These are phyloP conservation scores for Archips crataeganus DNA, from an alignment of 2,888 invertebrate species.

Conservation along the genomic window DNA sequence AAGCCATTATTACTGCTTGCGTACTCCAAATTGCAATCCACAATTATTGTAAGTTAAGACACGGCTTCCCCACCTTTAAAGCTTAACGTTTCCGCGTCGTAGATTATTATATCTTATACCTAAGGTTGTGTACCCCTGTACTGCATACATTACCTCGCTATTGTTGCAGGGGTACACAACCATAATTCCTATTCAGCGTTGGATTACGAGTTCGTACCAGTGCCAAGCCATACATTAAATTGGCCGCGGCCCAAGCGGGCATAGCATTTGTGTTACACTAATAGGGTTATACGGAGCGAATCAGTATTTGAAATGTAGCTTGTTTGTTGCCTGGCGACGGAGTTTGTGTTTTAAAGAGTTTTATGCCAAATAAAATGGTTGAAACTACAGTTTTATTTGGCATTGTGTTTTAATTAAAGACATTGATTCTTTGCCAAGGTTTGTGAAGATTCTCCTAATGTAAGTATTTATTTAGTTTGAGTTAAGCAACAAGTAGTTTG, in stretches of 20 bases:
- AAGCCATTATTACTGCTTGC: neutral
- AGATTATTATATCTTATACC: constrained; percentile 6
- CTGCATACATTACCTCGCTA: constrained; percentile 42
- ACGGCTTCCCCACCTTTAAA: neutral
- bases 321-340: constrained; percentile 34
- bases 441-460: too few species aligned
- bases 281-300: constrained; percentile 67
- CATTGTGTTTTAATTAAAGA: neutral
- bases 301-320: constrained; percentile 50
- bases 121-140: constrained; percentile 27
- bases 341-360: constrained; percentile 26
- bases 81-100: neutral
- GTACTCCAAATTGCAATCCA: neutral
- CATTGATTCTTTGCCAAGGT: neutral
- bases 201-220: constrained; percentile 64
- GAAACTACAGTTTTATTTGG: neutral
- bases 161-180: constrained; percentile 47
- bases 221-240: constrained; percentile 82
- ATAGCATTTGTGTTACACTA: constrained; percentile 75
- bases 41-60: neutral
- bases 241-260: constrained; percentile 75
- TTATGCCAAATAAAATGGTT: constrained; percentile 23
- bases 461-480: too few species aligned
- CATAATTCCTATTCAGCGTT: constrained; percentile 73
- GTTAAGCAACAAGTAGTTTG: too few species aligned